These are phyloP conservation scores for Gnathonemus longibarbis DNA, from an alignment of 2,113 vertebrate genomes.

Conservation along the genomic window DNA sequence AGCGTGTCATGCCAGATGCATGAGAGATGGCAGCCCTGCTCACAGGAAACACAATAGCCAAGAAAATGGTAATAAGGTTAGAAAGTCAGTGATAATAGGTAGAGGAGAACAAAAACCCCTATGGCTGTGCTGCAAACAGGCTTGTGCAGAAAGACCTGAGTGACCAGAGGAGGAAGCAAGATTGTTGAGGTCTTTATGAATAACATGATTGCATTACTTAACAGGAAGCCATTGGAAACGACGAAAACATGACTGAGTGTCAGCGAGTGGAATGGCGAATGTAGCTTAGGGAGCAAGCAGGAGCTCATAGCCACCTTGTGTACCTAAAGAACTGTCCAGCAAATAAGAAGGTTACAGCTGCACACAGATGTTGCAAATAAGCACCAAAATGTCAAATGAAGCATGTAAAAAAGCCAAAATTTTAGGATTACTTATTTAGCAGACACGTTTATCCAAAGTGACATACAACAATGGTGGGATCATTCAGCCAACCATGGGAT, in stretches of 20 bases:
- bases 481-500: background rate
- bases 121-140: background rate
- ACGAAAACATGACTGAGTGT: background rate
- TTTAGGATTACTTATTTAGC: background rate
- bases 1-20: too few relatives aligned
- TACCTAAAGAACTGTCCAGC: background rate
- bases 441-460: background rate
- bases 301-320: background rate
- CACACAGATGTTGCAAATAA: background rate
- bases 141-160: background rate
- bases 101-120: background rate
- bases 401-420: background rate
- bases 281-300: background rate
- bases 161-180: background rate
- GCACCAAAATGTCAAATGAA: background rate
- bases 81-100: too few relatives aligned
- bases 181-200: background rate
- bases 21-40: too few relatives aligned
- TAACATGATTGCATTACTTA: background rate
- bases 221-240: background rate
- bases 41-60: too few relatives aligned
- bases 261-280: background rate
- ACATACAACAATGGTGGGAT: background rate
- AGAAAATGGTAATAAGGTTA: too few relatives aligned
- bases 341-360: background rate